Base-by-base conservation (phyloP, 2,888 invertebrate genomes). In the Anorthoa munda region DNA sequence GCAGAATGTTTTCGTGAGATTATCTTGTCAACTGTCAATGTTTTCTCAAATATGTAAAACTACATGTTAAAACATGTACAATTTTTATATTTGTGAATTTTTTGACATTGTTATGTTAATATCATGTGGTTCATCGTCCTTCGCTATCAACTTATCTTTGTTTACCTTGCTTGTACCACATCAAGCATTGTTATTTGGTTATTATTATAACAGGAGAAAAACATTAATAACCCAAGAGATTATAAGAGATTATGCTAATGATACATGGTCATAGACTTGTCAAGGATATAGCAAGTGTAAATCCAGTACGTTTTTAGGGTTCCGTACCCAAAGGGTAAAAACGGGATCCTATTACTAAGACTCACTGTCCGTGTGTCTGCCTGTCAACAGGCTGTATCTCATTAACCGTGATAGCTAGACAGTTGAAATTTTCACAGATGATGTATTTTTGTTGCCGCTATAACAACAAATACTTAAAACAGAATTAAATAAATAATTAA, bases 11-110 rank as follows among this genome's bases (percentile, higher is more conserved):
- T 17, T 23, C 9, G 18, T 45, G n/a, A 18, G 71, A 71, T 60
- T 72, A 50, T 75, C 46, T 75, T 71, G 46, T 70, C 12, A 48
- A 18, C 48, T 50, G 59, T 55, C 59, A 72, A n/a, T 48, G 17
- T 45, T 23, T 39, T 15, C 3, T 23, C 0, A 21, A 75, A 76
- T n/a, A 5, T 31, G 23, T 21, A 50, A 69, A 39, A 9, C 9
- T 39, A 39, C 39, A 31, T 31, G 31, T 31, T 31, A 31, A 7
- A 31, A 31, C 31, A 39, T 39, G 39, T 39, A 39, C 9, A 39
- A 39, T 39, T 9, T 39, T 39, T 39, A 39, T 39, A 39, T 39
- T 39, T 39, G 39, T 39, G 39, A 39, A 9, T 39, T 39, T 39
- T 39, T 9, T 39, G 39, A 39, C 39, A 39, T 39, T 39, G 39